A percentile compares a stretch with the other conserved stretches of the same genome.
phyloP scores from a whole-genome alignment of 2,888 invertebrate genomes.

The Tyria jacobaeae region DNA sequence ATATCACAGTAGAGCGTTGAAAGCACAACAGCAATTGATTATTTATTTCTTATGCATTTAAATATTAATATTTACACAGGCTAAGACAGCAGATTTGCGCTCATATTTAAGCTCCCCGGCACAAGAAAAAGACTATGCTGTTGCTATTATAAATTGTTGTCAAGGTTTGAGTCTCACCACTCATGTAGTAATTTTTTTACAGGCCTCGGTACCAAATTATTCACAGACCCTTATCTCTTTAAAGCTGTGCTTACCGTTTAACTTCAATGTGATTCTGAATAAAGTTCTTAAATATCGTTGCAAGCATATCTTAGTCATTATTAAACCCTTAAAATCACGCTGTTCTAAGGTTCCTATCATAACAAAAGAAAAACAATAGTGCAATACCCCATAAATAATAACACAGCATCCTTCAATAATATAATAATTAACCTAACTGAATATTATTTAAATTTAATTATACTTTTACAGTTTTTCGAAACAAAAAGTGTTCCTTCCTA shows the following conservation, averaged over 20 bases:
- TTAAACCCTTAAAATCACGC: background rate
- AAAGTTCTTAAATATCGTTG: background rate
- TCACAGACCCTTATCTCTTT: too few species aligned
- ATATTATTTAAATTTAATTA: conserved; percentile 33
- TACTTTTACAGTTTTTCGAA: conserved; percentile 29
- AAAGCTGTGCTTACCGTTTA: too few species aligned
- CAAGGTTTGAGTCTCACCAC: background rate
- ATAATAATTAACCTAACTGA: conserved; percentile 16
- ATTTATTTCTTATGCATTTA: too few species aligned
- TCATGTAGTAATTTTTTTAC: too few species aligned
- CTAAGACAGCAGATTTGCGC: too few species aligned
- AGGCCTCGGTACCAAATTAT: too few species aligned
- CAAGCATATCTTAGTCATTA: background rate
- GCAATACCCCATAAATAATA: conserved; percentile 14
- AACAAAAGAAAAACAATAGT: background rate
- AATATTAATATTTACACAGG: too few species aligned
- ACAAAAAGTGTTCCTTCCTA: conserved; percentile 28
- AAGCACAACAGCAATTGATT: too few species aligned
- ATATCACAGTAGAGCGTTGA: too few species aligned
- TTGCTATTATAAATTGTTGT: background rate
- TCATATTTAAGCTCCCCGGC: too few species aligned
- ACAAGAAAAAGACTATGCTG: too few species aligned
- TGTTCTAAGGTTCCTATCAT: background rate
- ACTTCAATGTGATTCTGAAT: background rate
- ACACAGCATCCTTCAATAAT: conserved; percentile 14